Base-by-base conservation (phyloP, 2,113 vertebrate species). In the Piaya cayana region DNA sequence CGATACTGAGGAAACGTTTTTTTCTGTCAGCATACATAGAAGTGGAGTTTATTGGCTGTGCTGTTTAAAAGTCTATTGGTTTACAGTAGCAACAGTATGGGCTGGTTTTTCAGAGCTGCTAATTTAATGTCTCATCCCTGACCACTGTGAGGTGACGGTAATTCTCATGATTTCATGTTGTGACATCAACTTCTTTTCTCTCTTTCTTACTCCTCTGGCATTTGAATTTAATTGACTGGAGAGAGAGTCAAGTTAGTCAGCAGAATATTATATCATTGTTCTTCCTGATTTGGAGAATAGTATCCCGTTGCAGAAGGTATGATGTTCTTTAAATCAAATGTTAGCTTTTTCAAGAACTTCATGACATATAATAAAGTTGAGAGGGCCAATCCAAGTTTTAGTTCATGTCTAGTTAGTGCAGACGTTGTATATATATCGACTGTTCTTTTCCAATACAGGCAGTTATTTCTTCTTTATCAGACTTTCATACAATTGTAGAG, bases 341-440 rank as follows among this genome's bases (percentile, higher is more conserved):
- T 34, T 76, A 5, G 59, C 5, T 60, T 15, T 67, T 89, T 75
- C 49, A 71, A 49, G 49, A 53, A 13, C 6, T 56, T 76, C 5
- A 43, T 52, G 23, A 67, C n/a, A 20, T 52, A 68, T 6, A 47
- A 43, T 52, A 53, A 79, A 85, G 4, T 15, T 71, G 74, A 6
- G 32, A 75, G 37, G 11, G 22, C 9, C 75, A 69, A 82, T 47
- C 34, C 7, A 34, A 36, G 8, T 50, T 29, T 15, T 1, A 2
- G 10, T 65, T 72, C 47, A 32, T 64, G 45, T 4, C 18, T 47
- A 34, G 11, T 39, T 34, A 71, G 17, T 25, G 8, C 36, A 27
- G 23, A 58, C 6, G 7, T 6, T 20, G 11, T 34, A 30, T n/a
- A 32, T 0, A 1, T 50, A 30, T 8, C 25, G 59, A 30, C 19